Percentiles rank a stretch among this genome's conserved stretches.
phyloP scores from a whole-genome alignment of 2,888 invertebrate genomes.

The Acanthopleura granulata region DNA sequence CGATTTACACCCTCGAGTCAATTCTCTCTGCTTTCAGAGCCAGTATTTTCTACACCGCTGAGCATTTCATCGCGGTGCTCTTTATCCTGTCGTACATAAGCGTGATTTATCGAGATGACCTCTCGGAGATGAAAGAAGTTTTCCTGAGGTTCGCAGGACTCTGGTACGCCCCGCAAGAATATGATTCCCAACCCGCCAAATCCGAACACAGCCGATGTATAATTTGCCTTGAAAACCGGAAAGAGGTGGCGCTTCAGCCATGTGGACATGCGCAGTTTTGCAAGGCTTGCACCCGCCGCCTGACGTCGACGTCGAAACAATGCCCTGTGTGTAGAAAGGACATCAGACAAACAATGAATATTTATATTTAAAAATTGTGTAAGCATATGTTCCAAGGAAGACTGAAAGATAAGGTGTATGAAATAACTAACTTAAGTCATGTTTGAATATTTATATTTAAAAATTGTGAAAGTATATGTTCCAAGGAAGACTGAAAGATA shows the following conservation, averaged over 20 bases:
- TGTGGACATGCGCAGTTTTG: slow-evolving; percentile 4
- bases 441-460: not conserved
- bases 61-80: not conserved
- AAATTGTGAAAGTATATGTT: no score
- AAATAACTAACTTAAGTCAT: no score
- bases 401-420: no score
- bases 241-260: not conserved
- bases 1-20: not conserved
- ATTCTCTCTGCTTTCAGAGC: not conserved
- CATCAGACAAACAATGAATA: slow-evolving; percentile 2
- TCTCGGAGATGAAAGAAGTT: slow-evolving; percentile 3
- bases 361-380: not conserved
- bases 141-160: not conserved
- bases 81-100: not conserved
- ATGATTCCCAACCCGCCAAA: not conserved
- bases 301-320: slow-evolving; percentile 1
- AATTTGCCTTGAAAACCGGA: not conserved
- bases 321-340: not conserved
- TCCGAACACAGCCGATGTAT: not conserved
- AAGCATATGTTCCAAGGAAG: no score
- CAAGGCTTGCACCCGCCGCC: not conserved
- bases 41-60: not conserved
- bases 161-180: not conserved
- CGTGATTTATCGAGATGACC: not conserved
- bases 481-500: no score